A percentile compares a stretch with the other conserved stretches of the same genome.
phyloP scores from a whole-genome alignment of 2,797 vertebrate species.

The Brachyrhaphis roseni region DNA sequence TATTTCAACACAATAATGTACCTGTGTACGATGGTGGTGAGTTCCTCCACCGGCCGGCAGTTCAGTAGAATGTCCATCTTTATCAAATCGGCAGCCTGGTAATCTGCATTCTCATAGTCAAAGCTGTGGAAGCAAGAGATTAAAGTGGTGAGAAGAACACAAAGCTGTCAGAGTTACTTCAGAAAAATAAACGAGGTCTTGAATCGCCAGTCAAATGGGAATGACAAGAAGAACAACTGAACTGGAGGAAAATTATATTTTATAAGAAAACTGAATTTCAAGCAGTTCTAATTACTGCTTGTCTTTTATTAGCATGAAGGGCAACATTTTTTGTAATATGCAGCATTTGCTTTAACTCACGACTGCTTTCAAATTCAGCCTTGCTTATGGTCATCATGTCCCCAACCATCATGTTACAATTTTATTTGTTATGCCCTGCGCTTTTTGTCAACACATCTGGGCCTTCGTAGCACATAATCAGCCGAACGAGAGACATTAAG shows the following conservation, averaged over 20 bases:
- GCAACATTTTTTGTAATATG: too few species aligned
- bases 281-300: neutral
- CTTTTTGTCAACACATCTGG: too few species aligned
- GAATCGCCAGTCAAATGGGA: neutral
- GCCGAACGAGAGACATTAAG: too few species aligned
- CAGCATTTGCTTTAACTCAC: too few species aligned
- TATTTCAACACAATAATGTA: constrained; percentile 53
- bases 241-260: neutral
- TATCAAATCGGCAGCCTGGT: constrained; percentile 89
- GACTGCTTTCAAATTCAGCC: too few species aligned
- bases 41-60: constrained; percentile 90
- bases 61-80: constrained; percentile 96
- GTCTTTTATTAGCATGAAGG: too few species aligned
- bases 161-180: neutral
- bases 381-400: too few species aligned
- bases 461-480: too few species aligned
- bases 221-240: neutral
- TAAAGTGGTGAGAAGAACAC: neutral
- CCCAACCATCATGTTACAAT: too few species aligned
- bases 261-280: neutral
- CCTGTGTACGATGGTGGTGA: constrained; percentile 89
- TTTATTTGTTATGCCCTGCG: too few species aligned
- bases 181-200: neutral
- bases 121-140: constrained; percentile 81
- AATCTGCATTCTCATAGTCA: constrained; percentile 96